Evolutionary conservation across 2,888 invertebrate genomes (phyloP).

Genomic region (Oscheius onirici): DNA sequence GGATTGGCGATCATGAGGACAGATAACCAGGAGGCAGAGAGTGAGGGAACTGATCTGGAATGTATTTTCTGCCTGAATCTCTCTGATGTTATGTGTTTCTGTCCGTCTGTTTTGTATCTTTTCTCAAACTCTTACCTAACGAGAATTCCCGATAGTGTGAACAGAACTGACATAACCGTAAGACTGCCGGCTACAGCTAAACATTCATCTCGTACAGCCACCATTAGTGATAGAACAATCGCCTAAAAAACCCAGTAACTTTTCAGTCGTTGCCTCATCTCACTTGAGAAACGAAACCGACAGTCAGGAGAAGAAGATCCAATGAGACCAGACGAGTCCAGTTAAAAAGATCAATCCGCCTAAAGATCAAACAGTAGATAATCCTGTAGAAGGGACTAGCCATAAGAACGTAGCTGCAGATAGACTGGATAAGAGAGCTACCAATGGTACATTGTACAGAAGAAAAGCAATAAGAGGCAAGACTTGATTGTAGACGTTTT

Average conservation of each 20-base stretch:
- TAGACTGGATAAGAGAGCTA: not conserved
- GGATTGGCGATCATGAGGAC: not conserved
- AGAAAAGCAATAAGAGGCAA: not conserved
- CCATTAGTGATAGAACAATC: no score
- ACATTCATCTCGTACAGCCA: no score
- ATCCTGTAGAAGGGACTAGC: not conserved
- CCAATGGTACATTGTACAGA: not conserved
- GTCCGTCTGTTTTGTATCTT: not conserved
- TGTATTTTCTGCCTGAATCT: no score
- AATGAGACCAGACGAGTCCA: not conserved
- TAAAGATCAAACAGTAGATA: not conserved
- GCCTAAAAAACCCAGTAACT: not conserved
- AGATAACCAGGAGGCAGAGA: not conserved
- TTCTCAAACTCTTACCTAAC: not conserved
- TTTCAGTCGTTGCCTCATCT: no score
- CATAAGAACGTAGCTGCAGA: constrained; percentile 10
- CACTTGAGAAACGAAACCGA: constrained; percentile 11
- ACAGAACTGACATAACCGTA: no score
- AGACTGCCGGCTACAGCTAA: no score
- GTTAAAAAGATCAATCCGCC: not conserved
- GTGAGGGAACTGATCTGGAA: constrained; percentile 11
- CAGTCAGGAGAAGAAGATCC: not conserved
- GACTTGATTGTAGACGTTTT: constrained; percentile 13
- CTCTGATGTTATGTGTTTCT: no score
- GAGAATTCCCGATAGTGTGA: no score